Evolutionary conservation across 1,140 invertebrate genomes (phyloP), one percentile per base, ranked within the genome.

Genomic region (Drosophila aff.): DNA sequence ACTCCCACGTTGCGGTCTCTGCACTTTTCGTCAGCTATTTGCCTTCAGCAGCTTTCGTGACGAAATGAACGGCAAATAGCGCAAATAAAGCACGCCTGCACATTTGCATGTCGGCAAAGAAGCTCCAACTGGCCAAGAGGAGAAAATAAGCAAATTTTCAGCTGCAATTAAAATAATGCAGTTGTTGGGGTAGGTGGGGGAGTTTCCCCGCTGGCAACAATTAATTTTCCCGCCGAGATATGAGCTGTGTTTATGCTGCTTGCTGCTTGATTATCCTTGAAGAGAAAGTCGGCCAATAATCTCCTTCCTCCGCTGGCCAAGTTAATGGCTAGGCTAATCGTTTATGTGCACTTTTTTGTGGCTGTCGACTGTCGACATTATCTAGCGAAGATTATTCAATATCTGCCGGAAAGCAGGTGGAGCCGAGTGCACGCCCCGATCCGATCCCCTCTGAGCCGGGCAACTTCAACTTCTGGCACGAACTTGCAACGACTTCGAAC

Each of bases 261-360:
- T 23, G 65, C 49, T 33, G 46, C 28, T 21, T 82, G 79, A 76
- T 65, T 66, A 86, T 11, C 47, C 47, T n/a, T n/a, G 23, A 76
- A 82, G 83, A 82, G 83, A 87, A 85, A 85, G 83, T 79, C 71
- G 26, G 41, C 52, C 47, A 53, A 64, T 85, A 74, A 78, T 69
- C 63, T 63, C 74, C 63, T 67, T 69, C 41, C 58, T 52, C 46
- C 47, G 49, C 46, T 38, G 40, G 49, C 64, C 49, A 28, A 36
- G 23, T 57, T 57, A 75, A 79, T 82, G n/a, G n/a, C n/a, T n/a
- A n/a, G 41, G 80, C 40, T 87, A 87, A 87, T 86, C 83, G 82
- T 86, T 87, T 76, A 68, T 74, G 64, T 63, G 66, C 60, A 49
- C 50, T 62, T 69, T n/a, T 77, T 77, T 68, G 38, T 21, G 26